Base-by-base conservation (phyloP, 2,888 invertebrate genomes). In the Leucozona laternaria region DNA sequence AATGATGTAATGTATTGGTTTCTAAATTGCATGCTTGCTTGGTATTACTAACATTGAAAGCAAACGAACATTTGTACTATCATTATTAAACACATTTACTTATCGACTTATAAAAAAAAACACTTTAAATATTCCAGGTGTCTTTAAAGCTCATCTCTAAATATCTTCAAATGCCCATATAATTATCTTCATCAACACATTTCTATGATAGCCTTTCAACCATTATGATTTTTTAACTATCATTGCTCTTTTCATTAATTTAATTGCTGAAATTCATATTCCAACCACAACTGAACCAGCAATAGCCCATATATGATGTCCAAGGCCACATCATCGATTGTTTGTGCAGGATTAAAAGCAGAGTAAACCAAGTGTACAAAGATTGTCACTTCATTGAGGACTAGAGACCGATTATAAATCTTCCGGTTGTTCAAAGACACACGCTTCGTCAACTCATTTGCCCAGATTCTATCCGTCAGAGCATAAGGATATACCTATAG, bases 381-480 rank as follows among this genome's bases (percentile, higher is more conserved):
- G 86, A 86, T 82, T 86, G 82, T 86, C 86, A 86, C 86, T 78
- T 78, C 81, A 86, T 86, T 82, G 75, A 82, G 76, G 82, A 64
- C 75, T 45, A 75, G 53, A 66, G 71, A 71, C 82, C 70, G 86
- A 79, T 86, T 86, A 86, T 86, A 86, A 86, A 82, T 86, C 86
- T 86, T 82, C 64, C 73, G 70, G 75, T 60, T 66, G 45, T 48
- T 75, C 82, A 79, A 82, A 82, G 64, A 79, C 66, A 79, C 82
- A 86, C 82, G 70, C 81, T 73, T 78, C 48, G 50, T 62, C 73
- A 66, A 68, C 34, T 78, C 78, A 78, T 75, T 53, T 66, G 60
- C 15, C 72, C 40, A 68, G 72, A 60, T 73, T 73, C 70, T 50
- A 64, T 66, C 66, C 78, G 78, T 68, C 75, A 68, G 58, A 53